Conservation (phyloP, 2,888 invertebrate species). For the Cryptocheilus praepositus region DNA sequence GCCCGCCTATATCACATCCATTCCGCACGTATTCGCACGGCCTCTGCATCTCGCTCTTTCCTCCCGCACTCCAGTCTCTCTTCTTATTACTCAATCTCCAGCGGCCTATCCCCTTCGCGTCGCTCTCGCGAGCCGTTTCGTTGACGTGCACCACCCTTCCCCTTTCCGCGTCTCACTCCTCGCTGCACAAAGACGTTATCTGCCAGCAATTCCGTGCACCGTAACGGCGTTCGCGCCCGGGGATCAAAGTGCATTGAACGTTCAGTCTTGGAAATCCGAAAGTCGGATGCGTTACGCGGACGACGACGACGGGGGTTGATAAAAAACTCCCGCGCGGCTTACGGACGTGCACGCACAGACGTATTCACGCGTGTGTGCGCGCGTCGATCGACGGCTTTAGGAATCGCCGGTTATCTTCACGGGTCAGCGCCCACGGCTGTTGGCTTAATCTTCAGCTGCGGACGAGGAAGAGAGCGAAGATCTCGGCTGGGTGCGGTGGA, state of each 20-base stretch:
- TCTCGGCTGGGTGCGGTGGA: conserved; percentile 5
- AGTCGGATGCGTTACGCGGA: conserved; percentile 30
- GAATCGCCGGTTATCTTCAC: conserved; percentile 68
- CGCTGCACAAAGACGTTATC: conserved; percentile 35
- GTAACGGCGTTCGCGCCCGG: conserved; percentile 27
- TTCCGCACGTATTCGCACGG: neutral
- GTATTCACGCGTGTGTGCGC: conserved; percentile 4
- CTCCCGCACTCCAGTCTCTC: neutral
- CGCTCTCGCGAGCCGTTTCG: conserved; percentile 2
- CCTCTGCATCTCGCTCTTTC: no score
- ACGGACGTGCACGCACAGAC: conserved; percentile 17
- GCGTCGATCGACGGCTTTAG: conserved; percentile 57
- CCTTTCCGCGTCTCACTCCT: conserved; percentile 1
- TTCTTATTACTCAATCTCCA: neutral
- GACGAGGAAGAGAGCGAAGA: conserved; percentile 38
- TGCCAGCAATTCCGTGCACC: conserved; percentile 17
- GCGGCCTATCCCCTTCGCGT: conserved; percentile 3
- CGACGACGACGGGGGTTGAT: conserved; percentile 58
- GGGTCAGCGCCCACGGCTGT: conserved; percentile 68
- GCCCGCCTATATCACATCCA: no score
- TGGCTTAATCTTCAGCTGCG: conserved; percentile 69
- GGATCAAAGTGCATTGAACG: conserved; percentile 66
- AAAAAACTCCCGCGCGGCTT: conserved; percentile 56
- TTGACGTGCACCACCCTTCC: neutral
- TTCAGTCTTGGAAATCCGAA: conserved; percentile 53